phyloP scores from a whole-genome alignment of 2,113 vertebrate species.

The Leptocoma aspasia region DNA sequence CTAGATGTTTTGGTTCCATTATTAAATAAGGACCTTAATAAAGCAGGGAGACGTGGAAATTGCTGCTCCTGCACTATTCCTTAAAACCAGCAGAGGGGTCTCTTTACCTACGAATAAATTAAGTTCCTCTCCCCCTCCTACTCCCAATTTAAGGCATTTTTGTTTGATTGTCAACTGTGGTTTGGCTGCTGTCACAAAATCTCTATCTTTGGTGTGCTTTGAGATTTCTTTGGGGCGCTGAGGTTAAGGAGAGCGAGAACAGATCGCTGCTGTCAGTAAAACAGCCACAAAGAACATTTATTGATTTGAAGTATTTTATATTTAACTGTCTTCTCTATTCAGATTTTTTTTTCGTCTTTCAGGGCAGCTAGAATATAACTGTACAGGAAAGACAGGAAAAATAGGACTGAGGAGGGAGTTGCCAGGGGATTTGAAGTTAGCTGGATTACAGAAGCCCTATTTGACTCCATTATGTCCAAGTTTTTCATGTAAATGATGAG shows the following conservation, averaged over 20 bases:
- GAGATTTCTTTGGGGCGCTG: constrained; percentile 11
- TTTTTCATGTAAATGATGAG: constrained; percentile 27
- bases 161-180: constrained; percentile 32
- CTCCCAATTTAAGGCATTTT: neutral
- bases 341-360: neutral
- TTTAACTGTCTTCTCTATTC: constrained; percentile 30
- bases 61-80: neutral
- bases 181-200: constrained; percentile 9
- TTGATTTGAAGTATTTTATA: constrained; percentile 54
- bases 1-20: neutral
- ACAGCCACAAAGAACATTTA: constrained; percentile 41
- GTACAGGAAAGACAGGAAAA: neutral
- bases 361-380: neutral
- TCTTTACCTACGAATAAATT: neutral
- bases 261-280: constrained; percentile 45
- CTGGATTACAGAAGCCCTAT: neutral
- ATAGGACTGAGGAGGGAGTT: neutral
- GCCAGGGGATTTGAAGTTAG: neutral
- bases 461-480: constrained; percentile 31
- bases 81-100: constrained; percentile 49
- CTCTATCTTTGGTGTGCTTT: constrained; percentile 23
- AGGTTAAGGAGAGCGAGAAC: constrained; percentile 48
- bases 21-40: neutral
- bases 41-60: neutral
- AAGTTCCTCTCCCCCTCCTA: neutral